A percentile compares a stretch with the other conserved stretches of the same genome.
Evolutionary conservation across 2,888 invertebrate genomes (phyloP).

Genomic region (Diplazon laetatorius): DNA sequence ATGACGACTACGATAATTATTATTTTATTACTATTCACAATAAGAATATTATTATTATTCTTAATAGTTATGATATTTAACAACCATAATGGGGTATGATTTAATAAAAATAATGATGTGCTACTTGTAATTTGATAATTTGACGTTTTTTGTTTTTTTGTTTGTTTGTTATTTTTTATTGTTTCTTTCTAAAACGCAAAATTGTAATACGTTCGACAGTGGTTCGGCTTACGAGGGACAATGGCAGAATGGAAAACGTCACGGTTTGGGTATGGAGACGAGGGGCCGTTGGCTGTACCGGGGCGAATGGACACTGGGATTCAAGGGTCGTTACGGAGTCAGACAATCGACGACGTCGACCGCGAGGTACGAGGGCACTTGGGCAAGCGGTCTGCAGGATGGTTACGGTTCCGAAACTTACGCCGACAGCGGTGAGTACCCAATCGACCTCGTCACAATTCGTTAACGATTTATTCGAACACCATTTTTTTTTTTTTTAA

Average conservation of each 20-base stretch:
- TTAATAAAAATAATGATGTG: too few relatives aligned
- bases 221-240: conserved; percentile 98
- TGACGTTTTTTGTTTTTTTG: too few relatives aligned
- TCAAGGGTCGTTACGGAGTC: conserved; percentile 99
- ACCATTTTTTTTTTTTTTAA: not conserved
- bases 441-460: conserved; percentile 19
- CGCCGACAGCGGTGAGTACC: conserved; percentile 97
- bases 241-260: conserved; percentile 99
- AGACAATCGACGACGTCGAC: conserved; percentile 97
- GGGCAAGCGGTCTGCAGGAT: conserved; percentile 99
- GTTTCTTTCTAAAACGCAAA: not conserved
- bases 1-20: too few relatives aligned
- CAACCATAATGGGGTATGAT: too few relatives aligned
- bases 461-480: too few relatives aligned
- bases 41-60: too few relatives aligned
- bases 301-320: conserved; percentile 99
- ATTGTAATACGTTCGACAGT: conserved; percentile 83
- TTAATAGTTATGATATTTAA: too few relatives aligned
- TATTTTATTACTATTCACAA: too few relatives aligned
- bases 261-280: conserved; percentile 98
- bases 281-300: conserved; percentile 98
- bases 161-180: not conserved
- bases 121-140: too few relatives aligned
- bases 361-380: conserved; percentile 98
- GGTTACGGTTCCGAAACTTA: conserved; percentile 99